Percentiles rank a stretch among this genome's conserved stretches.
Evolutionary conservation across 1,140 invertebrate species (phyloP).

Genomic region (Drosophila busckii): DNA sequence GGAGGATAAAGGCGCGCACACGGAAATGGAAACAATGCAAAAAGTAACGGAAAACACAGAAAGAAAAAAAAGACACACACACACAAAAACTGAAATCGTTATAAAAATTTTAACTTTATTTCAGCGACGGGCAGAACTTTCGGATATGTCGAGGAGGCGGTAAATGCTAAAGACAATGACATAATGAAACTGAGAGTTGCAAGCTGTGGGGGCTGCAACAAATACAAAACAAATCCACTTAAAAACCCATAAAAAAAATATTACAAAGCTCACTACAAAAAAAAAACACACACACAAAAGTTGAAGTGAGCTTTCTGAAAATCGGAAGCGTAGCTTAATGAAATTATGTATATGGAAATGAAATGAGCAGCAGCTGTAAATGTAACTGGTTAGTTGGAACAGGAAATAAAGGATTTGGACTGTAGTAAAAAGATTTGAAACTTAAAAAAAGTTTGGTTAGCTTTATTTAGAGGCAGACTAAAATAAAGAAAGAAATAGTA

Average conservation of each 20-base stretch:
- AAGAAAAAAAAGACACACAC: slow-evolving; percentile 6
- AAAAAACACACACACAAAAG: no score
- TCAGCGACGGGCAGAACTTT: slow-evolving; percentile 39
- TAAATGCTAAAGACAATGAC: slow-evolving; percentile 38
- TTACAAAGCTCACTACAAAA: no score
- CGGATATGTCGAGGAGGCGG: slow-evolving; percentile 19
- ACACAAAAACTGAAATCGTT: slow-evolving; percentile 51
- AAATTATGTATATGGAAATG: no score
- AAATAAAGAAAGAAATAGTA: no score
- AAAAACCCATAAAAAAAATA: slow-evolving; percentile 20
- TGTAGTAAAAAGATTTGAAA: no score
- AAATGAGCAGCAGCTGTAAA: no score
- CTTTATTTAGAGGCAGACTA: no score
- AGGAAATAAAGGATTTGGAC: no score
- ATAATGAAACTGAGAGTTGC: slow-evolving; percentile 47
- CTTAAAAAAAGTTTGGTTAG: no score
- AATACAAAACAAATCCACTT: slow-evolving; percentile 16
- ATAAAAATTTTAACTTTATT: slow-evolving; percentile 62
- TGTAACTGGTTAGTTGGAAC: no score
- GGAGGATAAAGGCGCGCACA: slow-evolving; percentile 45
- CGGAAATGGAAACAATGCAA: slow-evolving; percentile 29
- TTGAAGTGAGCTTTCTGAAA: slow-evolving; percentile 21
- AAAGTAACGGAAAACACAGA: slow-evolving; percentile 14
- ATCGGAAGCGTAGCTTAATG: slow-evolving; percentile 6
- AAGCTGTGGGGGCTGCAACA: slow-evolving; percentile 2